phyloP scores from a whole-genome alignment of 2,113 vertebrate species.

The Siphamia tubifer region DNA sequence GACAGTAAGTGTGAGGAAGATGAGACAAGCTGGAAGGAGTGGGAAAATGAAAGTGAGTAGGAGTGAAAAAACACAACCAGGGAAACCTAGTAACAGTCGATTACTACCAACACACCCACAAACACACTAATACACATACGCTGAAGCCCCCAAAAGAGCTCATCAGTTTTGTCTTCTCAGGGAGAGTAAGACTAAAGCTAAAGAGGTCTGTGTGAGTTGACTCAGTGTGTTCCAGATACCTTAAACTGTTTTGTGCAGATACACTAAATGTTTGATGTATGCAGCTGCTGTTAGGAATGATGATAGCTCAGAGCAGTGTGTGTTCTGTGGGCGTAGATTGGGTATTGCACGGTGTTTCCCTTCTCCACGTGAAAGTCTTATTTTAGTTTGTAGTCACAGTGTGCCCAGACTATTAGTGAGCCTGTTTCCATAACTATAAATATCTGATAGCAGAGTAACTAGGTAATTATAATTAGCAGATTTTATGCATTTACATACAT shows the following conservation, averaged over 20 bases:
- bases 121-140: not conserved
- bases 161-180: conserved; percentile 7
- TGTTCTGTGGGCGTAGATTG: conserved; percentile 25
- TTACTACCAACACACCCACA: conserved; percentile 18
- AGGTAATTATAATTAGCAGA: too few species aligned
- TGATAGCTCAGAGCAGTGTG: conserved; percentile 18
- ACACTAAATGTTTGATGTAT: conserved; percentile 55
- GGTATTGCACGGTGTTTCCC: conserved; percentile 46
- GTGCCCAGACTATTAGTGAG: not conserved
- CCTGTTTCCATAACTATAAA: too few species aligned
- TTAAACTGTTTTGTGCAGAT: conserved; percentile 34
- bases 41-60: conserved; percentile 9
- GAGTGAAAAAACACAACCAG: conserved; percentile 34
- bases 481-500: too few species aligned
- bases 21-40: conserved; percentile 46
- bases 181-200: conserved; percentile 7
- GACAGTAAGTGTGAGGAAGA: conserved; percentile 48
- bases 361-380: conserved; percentile 18
- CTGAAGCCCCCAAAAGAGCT: not conserved
- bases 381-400: conserved; percentile 9
- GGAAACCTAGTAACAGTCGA: conserved; percentile 48
- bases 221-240: conserved; percentile 43
- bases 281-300: conserved; percentile 31
- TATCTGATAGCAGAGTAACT: too few species aligned
- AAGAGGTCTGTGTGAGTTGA: conserved; percentile 16